Evolutionary conservation across 2,113 vertebrate genomes (phyloP).

Genomic region (Caracal caracal): DNA sequence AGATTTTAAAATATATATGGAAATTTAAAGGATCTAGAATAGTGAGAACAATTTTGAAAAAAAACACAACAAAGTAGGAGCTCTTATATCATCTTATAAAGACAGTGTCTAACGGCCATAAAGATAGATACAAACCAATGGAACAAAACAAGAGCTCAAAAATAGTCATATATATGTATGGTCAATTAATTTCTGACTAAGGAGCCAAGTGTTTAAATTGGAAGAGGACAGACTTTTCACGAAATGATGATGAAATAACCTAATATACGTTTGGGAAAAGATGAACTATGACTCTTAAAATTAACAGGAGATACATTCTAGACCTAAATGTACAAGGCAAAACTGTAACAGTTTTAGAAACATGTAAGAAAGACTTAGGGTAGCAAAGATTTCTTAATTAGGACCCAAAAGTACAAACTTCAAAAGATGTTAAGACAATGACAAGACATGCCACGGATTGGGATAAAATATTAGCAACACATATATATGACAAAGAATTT

Average conservation of each 20-base stretch:
- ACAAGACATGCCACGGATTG: neutral
- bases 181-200: neutral
- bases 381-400: slow-evolving; percentile 13
- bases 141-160: neutral
- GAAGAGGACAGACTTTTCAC: neutral
- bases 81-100: neutral
- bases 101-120: neutral
- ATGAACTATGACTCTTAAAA: slow-evolving; percentile 8
- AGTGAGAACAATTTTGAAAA: neutral
- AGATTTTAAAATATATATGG: neutral
- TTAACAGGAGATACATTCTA: neutral
- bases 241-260: neutral
- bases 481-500: neutral
- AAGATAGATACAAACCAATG: neutral
- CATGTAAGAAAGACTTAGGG: neutral
- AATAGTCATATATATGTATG: neutral
- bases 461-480: neutral
- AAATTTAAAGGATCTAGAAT: neutral
- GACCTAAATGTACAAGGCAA: neutral
- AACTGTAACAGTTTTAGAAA: neutral
- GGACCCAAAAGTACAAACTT: neutral
- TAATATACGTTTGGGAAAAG: neutral
- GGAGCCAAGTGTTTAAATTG: slow-evolving; percentile 20
- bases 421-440: neutral
- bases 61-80: neutral